Base-by-base conservation (phyloP, 2,888 invertebrate genomes). In the Brachylomia viminalis region DNA sequence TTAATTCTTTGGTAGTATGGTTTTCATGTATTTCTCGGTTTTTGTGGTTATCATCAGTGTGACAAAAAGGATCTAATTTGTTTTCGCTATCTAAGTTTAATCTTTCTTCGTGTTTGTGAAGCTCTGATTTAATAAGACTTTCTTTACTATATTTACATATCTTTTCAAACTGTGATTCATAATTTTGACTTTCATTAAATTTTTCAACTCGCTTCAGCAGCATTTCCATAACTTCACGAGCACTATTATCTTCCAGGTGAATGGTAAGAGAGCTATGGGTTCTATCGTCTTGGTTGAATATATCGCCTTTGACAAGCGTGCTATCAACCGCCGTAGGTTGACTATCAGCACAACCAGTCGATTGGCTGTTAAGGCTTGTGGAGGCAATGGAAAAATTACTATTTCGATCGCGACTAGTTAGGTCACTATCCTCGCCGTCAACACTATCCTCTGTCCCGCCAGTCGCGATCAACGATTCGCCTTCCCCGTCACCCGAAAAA, bases 1-100 rank as follows among this genome's bases (percentile, higher is more conserved):
- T 83, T 71, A 92, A 86, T 84, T 94, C 94, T 88, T 95, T 93
- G 79, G 91, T 91, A 72, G 92, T 90, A 71, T 92, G 88, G 73
- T 91, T 93, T 75, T 89, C 90, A 42, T 89, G 87, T 47, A 86
- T 84, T 45, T 91, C 88, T 65, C 92, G 92, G 77, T 86, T 90
- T 79, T 88, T 89, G 58, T 80, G 65, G 62, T 72, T 79, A 56
- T 84, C 86, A 56, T 84, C 86, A 27, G 65, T 77, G 70, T 67
- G 66, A 76, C 77, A 76, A 61, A 86, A 69, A 30, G 47, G 62
- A 76, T 82, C 81, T 70, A 83, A 79, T 82, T 88, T 82, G 52
- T 84, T 90, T 78, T 92, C 92, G 83, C 82, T 86, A 80, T 92
- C 91, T 79, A 92, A 77, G 79, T 89, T 90, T 58, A 81, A 82